phyloP scores from a whole-genome alignment of 1,140 invertebrate species.

The Calycopis cecrops region DNA sequence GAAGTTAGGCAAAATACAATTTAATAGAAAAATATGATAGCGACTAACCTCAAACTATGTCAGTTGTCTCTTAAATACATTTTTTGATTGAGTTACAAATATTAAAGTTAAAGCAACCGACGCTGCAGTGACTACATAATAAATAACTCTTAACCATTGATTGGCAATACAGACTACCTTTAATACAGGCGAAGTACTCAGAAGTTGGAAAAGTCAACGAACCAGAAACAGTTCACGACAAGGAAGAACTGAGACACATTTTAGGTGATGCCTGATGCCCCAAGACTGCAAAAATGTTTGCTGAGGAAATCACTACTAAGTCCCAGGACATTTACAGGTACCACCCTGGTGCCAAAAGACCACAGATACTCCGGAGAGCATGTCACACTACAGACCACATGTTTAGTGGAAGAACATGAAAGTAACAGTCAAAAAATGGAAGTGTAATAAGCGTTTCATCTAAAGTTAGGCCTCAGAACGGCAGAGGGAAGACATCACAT shows the following conservation, averaged over 20 bases:
- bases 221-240: too few species aligned
- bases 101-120: constrained; percentile 18
- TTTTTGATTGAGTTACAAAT: neutral
- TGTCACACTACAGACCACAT: constrained; percentile 4
- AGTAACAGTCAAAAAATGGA: constrained; percentile 10
- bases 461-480: constrained; percentile 3
- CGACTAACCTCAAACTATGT: neutral
- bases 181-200: too few species aligned
- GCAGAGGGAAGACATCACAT: constrained; percentile 10
- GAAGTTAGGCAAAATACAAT: too few species aligned
- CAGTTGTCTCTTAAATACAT: neutral
- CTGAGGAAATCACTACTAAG: too few species aligned
- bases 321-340: too few species aligned
- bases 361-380: neutral
- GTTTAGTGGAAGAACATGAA: constrained; percentile 17
- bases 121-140: constrained; percentile 23
- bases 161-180: constrained; percentile 15
- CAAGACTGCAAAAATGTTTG: too few species aligned
- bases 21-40: neutral
- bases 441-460: neutral
- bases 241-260: too few species aligned
- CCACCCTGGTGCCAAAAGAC: too few species aligned
- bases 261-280: too few species aligned
- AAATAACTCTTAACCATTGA: constrained; percentile 23
- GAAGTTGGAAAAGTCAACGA: too few species aligned